These are phyloP conservation scores for Euura saliciscinereae DNA, from an alignment of 1,140 invertebrate species.

Conservation along the genomic window DNA sequence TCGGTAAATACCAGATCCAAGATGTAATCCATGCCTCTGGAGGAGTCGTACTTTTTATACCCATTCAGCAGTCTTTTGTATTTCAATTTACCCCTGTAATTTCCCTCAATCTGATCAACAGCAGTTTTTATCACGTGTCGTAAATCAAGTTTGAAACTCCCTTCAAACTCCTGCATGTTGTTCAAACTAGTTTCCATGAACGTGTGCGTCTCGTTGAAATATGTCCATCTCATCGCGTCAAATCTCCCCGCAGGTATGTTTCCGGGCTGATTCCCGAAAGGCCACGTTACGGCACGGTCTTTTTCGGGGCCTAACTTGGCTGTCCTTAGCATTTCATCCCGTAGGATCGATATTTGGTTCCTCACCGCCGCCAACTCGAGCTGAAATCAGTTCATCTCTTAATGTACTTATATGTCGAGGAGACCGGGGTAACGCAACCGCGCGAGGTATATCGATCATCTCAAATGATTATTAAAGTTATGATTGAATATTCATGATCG, in stretches of 20 bases:
- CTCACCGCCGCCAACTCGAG: constrained; percentile 59
- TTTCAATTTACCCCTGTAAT: constrained; percentile 62
- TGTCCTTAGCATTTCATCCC: constrained; percentile 51
- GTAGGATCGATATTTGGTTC: constrained; percentile 57
- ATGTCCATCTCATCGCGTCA: constrained; percentile 84
- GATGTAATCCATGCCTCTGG: constrained; percentile 87
- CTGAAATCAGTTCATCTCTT: constrained; percentile 40
- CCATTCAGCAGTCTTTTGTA: constrained; percentile 75
- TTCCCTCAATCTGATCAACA: constrained; percentile 62
- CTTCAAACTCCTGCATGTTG: constrained; percentile 63
- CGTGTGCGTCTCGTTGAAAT: constrained; percentile 83
- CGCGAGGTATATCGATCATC: too few species aligned
- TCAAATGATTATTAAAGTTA: too few species aligned
- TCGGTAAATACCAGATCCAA: constrained; percentile 73
- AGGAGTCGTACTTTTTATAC: constrained; percentile 85
- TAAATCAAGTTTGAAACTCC: constrained; percentile 71
- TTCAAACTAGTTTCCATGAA: constrained; percentile 75
- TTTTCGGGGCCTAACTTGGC: constrained; percentile 55
- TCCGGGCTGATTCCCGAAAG: constrained; percentile 74
- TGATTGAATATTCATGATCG: too few species aligned
- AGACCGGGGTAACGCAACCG: too few species aligned
- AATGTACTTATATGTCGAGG: not conserved
- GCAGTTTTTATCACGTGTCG: constrained; percentile 68
- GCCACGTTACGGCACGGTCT: constrained; percentile 71
- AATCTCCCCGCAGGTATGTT: constrained; percentile 77